These are phyloP conservation scores for Drymonia ruficornis DNA, from an alignment of 2,888 invertebrate species.

Conservation along the genomic window DNA sequence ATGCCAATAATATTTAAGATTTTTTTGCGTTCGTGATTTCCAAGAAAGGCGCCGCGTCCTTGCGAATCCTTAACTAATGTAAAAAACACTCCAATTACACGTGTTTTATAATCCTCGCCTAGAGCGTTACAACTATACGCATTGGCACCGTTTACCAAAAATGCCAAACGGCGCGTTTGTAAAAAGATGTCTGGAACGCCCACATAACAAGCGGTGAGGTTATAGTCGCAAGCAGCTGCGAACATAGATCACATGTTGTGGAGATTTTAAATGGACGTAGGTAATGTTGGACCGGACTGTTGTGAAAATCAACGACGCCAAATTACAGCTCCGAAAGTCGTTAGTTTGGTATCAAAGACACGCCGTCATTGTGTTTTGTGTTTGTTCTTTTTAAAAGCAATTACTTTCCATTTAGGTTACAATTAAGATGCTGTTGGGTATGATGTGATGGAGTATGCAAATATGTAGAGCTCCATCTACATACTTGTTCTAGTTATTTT, in stretches of 20 bases:
- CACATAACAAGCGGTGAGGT: conserved; percentile 58
- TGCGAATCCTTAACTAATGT: conserved; percentile 6
- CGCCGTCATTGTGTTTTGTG: conserved; percentile 14
- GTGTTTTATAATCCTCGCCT: conserved; percentile 10
- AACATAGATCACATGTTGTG: conserved; percentile 56
- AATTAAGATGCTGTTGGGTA: background rate
- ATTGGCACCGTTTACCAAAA: conserved; percentile 60
- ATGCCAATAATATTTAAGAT: conserved; percentile 11
- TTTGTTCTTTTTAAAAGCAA: conserved; percentile 9
- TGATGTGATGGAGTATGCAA: background rate
- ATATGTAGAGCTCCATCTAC: background rate
- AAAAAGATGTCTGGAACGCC: conserved; percentile 54
- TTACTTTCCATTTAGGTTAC: background rate
- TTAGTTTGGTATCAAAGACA: conserved; percentile 31
- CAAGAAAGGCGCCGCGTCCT: conserved; percentile 3
- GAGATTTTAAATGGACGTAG: conserved; percentile 52
- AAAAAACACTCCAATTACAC: conserved; percentile 15
- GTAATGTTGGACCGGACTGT: conserved; percentile 51
- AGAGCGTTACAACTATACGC: conserved; percentile 35
- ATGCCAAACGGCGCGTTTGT: conserved; percentile 47
- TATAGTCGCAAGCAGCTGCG: conserved; percentile 64
- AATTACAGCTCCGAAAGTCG: conserved; percentile 55
- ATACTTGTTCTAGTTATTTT: background rate
- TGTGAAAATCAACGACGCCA: conserved; percentile 60
- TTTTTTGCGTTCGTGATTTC: background rate